Conservation (phyloP, 2,113 vertebrate genomes). For the Pelecanoides urinatrix region DNA sequence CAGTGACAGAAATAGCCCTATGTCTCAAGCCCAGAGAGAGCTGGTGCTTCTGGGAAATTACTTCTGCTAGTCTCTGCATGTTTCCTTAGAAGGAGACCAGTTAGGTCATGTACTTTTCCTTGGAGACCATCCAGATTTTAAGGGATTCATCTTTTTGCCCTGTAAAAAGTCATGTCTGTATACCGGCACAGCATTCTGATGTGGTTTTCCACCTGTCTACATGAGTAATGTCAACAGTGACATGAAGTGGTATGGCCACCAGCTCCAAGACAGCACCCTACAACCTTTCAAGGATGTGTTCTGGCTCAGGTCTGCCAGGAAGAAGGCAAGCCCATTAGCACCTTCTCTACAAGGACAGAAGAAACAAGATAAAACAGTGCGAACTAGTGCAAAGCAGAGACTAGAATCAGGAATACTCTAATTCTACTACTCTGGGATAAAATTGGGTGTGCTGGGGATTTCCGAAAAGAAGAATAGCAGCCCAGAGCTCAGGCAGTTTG, state of each 20-base stretch:
- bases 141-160: not conserved
- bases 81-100: not conserved
- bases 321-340: not conserved
- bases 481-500: not conserved
- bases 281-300: not conserved
- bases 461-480: not conserved
- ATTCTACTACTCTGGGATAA: not conserved
- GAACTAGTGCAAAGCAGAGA: not conserved
- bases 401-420: not conserved
- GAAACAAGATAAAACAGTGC: not conserved
- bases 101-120: not conserved
- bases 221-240: not conserved
- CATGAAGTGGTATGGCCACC: not conserved
- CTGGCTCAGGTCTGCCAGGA: not conserved
- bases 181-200: not conserved
- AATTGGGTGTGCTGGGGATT: not conserved
- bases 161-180: not conserved
- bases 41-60: not conserved
- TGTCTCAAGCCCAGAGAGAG: not conserved
- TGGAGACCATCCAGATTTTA: not conserved
- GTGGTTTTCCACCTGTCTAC: not conserved
- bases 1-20: not conserved
- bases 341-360: not conserved
- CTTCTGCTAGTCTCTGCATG: not conserved
- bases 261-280: not conserved